Percentiles rank a stretch among this genome's conserved stretches.
Conservation (phyloP, 2,113 vertebrate genomes). For the Herpetotheres cachinnans region DNA sequence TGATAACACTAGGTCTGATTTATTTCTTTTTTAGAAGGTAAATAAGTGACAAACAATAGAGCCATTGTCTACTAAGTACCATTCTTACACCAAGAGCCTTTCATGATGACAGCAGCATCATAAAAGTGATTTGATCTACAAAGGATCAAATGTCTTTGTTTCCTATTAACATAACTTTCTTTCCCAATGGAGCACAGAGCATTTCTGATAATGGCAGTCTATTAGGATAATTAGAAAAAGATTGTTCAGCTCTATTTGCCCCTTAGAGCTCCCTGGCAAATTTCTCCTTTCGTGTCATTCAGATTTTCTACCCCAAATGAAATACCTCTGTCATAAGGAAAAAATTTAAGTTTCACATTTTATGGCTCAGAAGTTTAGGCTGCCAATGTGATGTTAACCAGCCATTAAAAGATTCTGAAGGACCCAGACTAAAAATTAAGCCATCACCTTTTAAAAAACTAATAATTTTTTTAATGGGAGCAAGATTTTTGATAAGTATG, state of each 20-base stretch:
- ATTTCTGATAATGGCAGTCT: conserved; percentile 63
- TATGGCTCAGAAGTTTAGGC: conserved; percentile 8
- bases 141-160: conserved; percentile 55
- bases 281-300: conserved; percentile 3
- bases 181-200: conserved; percentile 42
- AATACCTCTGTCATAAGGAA: conserved; percentile 53
- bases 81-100: conserved; percentile 25
- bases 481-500: background rate
- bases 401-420: background rate
- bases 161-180: conserved; percentile 52
- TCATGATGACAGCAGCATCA: conserved; percentile 34
- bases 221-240: conserved; percentile 67
- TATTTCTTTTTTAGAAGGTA: background rate
- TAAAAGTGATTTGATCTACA: conserved; percentile 47
- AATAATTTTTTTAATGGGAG: background rate
- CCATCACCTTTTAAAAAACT: background rate
- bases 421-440: background rate
- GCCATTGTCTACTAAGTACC: background rate
- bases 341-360: conserved; percentile 29
- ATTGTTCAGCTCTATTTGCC: conserved; percentile 39
- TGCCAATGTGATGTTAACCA: conserved; percentile 30
- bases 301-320: conserved; percentile 44
- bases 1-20: background rate
- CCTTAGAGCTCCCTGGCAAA: conserved; percentile 26
- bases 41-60: conserved; percentile 9